Evolutionary conservation across 2,113 vertebrate species (phyloP).

Genomic region (Cheilinus undulatus): DNA sequence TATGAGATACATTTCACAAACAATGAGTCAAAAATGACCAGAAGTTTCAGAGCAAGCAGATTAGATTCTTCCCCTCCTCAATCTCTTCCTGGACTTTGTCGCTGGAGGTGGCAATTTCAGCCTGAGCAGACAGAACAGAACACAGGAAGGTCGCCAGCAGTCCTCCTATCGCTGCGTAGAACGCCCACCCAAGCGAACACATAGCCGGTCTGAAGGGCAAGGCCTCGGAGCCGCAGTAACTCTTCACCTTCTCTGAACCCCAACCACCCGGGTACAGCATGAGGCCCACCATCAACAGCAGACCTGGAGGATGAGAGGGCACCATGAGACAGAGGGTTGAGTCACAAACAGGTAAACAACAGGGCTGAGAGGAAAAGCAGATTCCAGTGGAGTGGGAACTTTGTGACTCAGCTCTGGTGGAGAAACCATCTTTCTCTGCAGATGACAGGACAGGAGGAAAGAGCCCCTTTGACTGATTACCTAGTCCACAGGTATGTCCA

Average conservation of each 20-base stretch:
- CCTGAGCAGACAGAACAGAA: slow-evolving; percentile 94
- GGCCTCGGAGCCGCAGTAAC: slow-evolving; percentile 91
- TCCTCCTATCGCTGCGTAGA: slow-evolving; percentile 95
- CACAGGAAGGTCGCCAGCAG: slow-evolving; percentile 94
- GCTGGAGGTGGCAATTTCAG: slow-evolving; percentile 98
- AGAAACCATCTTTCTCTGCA: slow-evolving; percentile 30
- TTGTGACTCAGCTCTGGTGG: slow-evolving; percentile 31
- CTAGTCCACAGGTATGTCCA: neutral
- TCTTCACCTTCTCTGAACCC: slow-evolving; percentile 92
- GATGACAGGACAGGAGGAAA: slow-evolving; percentile 5
- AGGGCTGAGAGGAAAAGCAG: slow-evolving; percentile 27
- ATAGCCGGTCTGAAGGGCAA: slow-evolving; percentile 89
- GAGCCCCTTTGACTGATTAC: slow-evolving; percentile 13
- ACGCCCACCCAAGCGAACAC: slow-evolving; percentile 96
- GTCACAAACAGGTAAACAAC: slow-evolving; percentile 31
- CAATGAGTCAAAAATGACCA: neutral
- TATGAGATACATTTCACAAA: neutral
- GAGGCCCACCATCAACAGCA: slow-evolving; percentile 95
- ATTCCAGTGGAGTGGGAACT: slow-evolving; percentile 35
- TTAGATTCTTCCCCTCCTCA: slow-evolving; percentile 96
- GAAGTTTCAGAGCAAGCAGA: slow-evolving; percentile 91
- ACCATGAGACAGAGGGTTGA: slow-evolving; percentile 23
- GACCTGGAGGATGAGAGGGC: slow-evolving; percentile 81
- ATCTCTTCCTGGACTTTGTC: slow-evolving; percentile 99
- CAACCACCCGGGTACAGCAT: slow-evolving; percentile 97